Conservation (phyloP, 1,140 invertebrate species). For the Cydia pomonella region DNA sequence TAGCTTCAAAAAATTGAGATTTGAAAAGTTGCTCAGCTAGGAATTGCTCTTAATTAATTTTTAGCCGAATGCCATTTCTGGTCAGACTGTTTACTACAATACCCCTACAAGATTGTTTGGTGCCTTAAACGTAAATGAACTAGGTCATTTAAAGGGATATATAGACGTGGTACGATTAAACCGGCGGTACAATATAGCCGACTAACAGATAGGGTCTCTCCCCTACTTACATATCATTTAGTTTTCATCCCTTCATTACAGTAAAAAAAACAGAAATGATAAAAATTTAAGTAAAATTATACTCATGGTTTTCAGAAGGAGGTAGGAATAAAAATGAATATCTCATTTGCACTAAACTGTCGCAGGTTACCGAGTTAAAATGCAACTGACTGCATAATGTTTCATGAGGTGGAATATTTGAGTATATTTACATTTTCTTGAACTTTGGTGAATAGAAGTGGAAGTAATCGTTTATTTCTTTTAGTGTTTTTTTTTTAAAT, state of each 20-base stretch:
- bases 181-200: too few relatives aligned
- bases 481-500: background rate
- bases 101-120: too few relatives aligned
- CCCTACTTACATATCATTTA: too few relatives aligned
- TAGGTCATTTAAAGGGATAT: too few relatives aligned
- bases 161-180: too few relatives aligned
- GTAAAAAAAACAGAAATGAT: background rate
- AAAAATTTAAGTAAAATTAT: background rate
- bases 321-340: slow-evolving; percentile 64
- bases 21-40: too few relatives aligned
- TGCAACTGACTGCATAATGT: slow-evolving; percentile 19
- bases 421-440: slow-evolving; percentile 15
- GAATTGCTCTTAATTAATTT: too few relatives aligned
- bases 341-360: slow-evolving; percentile 49
- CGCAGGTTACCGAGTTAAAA: slow-evolving; percentile 43
- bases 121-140: too few relatives aligned
- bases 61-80: too few relatives aligned
- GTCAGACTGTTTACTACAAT: too few relatives aligned
- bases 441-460: background rate
- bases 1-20: too few relatives aligned
- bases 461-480: background rate
- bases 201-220: too few relatives aligned
- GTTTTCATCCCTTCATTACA: background rate
- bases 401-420: slow-evolving; percentile 19
- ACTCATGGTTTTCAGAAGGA: background rate